Conservation (phyloP, 2,888 invertebrate genomes). For the Seladonia tumulorum region DNA sequence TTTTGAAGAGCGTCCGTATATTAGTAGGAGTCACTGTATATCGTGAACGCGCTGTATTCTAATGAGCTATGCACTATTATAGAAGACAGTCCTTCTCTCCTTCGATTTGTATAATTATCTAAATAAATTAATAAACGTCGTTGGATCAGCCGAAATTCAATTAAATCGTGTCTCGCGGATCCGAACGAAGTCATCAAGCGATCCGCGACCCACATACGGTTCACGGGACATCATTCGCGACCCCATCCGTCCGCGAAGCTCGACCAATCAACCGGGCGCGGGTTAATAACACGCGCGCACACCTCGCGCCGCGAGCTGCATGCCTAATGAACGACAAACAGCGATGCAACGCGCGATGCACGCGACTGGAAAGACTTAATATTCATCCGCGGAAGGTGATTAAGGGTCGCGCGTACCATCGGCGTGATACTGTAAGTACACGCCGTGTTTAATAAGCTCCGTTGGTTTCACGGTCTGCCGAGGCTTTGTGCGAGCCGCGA, state of each 20-base stretch:
- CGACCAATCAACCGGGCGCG: neutral
- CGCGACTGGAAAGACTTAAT: constrained; percentile 34
- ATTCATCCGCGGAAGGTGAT: constrained; percentile 38
- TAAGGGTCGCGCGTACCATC: constrained; percentile 9
- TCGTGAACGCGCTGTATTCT: no score
- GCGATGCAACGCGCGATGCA: constrained; percentile 22
- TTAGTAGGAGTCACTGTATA: no score
- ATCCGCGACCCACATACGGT: constrained; percentile 1
- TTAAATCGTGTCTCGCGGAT: neutral
- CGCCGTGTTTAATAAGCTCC: neutral
- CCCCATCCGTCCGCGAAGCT: neutral
- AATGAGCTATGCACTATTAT: no score
- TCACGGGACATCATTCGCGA: neutral
- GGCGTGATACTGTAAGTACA: neutral
- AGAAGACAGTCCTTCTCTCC: no score
- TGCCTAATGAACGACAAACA: constrained; percentile 33
- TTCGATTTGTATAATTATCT: no score
- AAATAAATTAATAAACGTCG: neutral
- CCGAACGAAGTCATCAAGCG: neutral
- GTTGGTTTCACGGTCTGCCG: neutral
- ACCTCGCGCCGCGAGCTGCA: neutral
- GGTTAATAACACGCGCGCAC: neutral
- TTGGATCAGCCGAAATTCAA: neutral
- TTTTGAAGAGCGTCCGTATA: no score
- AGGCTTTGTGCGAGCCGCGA: neutral